These are phyloP conservation scores for Craniophora ligustri DNA, from an alignment of 2,888 invertebrate genomes.

Conservation along the genomic window DNA sequence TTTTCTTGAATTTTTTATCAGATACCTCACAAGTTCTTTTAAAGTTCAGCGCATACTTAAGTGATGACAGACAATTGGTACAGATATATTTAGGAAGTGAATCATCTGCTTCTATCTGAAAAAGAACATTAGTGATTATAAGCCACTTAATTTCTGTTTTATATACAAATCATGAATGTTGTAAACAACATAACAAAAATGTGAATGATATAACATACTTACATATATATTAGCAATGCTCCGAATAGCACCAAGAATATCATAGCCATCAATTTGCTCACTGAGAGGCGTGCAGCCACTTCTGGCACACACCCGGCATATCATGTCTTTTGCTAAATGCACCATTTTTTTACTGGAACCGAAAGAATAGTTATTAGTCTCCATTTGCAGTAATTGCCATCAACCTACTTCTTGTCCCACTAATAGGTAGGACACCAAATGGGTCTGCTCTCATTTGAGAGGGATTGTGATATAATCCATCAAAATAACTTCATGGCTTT, in stretches of 20 bases:
- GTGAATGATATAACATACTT: conserved; percentile 54
- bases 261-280: conserved; percentile 75
- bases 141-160: not conserved
- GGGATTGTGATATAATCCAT: no score
- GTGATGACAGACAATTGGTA: conserved; percentile 74
- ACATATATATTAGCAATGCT: conserved; percentile 79
- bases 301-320: conserved; percentile 81
- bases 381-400: no score
- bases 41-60: conserved; percentile 76
- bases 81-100: conserved; percentile 83
- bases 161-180: not conserved
- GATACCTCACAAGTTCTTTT: conserved; percentile 78
- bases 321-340: conserved; percentile 72
- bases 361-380: conserved; percentile 17
- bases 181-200: not conserved
- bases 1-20: conserved; percentile 78
- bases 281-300: conserved; percentile 75
- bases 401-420: no score
- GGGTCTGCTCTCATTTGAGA: no score
- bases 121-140: conserved; percentile 28
- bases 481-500: no score
- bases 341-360: conserved; percentile 65
- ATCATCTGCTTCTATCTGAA: conserved; percentile 78
- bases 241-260: conserved; percentile 76
- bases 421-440: no score